These are phyloP conservation scores for Chaunax sp. DNA, from an alignment of 2,797 vertebrate species.

Conservation along the genomic window DNA sequence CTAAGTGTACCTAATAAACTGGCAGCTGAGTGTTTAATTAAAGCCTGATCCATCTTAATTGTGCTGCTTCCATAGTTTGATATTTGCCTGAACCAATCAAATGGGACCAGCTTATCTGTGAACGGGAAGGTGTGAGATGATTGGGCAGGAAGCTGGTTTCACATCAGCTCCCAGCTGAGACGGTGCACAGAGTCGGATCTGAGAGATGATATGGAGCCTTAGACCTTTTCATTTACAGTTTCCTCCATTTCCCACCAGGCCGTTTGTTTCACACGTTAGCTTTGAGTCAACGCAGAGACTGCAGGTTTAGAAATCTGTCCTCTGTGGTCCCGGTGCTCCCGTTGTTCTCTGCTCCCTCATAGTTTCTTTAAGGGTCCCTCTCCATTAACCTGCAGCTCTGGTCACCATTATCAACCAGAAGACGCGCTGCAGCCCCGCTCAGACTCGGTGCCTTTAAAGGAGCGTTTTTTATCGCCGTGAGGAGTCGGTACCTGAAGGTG, in stretches of 20 bases:
- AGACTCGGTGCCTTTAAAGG: constrained; percentile 10
- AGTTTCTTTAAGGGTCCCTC: neutral
- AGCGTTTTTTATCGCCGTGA: constrained; percentile 24
- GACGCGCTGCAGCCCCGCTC: neutral
- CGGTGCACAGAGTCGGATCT: neutral
- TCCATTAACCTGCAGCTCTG: constrained; percentile 21
- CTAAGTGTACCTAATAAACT: too few relatives aligned
- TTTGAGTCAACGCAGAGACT: neutral
- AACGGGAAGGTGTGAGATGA: too few relatives aligned
- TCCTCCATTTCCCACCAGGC: neutral
- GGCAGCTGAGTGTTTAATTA: too few relatives aligned
- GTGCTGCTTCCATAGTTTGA: too few relatives aligned
- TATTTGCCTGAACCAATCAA: too few relatives aligned
- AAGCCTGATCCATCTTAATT: too few relatives aligned
- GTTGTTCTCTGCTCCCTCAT: neutral
- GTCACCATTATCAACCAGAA: constrained; percentile 27
- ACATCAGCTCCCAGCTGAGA: too few relatives aligned
- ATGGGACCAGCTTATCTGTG: too few relatives aligned
- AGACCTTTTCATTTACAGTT: constrained; percentile 19
- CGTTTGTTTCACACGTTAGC: neutral
- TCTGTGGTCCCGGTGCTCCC: neutral
- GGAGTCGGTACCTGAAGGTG: constrained; percentile 33
- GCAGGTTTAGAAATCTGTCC: neutral
- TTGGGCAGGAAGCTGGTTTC: too few relatives aligned
- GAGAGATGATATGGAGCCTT: neutral